These are phyloP conservation scores for Zygaena filipendulae DNA, from an alignment of 2,888 invertebrate species.

Conservation along the genomic window DNA sequence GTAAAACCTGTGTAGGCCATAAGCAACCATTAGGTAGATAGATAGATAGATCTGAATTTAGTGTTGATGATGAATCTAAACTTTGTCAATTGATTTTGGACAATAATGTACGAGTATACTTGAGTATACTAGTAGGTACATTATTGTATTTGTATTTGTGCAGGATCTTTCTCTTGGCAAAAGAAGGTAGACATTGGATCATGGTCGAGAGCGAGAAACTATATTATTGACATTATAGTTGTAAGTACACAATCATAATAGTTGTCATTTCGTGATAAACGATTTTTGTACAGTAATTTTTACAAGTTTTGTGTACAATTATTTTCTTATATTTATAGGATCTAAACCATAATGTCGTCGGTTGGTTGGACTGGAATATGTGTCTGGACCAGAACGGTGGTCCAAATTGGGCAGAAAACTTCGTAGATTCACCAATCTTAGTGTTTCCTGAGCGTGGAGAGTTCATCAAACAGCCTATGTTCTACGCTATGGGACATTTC, in stretches of 20 bases:
- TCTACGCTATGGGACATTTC: constrained; percentile 83
- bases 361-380: constrained; percentile 93
- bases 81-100: too few species aligned
- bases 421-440: constrained; percentile 80
- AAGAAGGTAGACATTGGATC: constrained; percentile 45
- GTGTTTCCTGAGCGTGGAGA: constrained; percentile 57
- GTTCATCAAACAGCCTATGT: constrained; percentile 91
- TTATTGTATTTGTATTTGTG: too few species aligned
- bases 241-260: neutral
- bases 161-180: constrained; percentile 64
- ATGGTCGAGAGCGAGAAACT: constrained; percentile 75
- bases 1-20: too few species aligned
- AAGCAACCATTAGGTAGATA: too few species aligned
- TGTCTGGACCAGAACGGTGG: constrained; percentile 78
- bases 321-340: constrained; percentile 47
- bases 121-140: too few species aligned
- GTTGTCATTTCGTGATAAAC: too few species aligned
- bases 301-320: neutral
- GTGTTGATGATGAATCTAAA: too few species aligned
- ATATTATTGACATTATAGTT: constrained; percentile 35
- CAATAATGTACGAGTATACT: too few species aligned
- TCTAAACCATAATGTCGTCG: constrained; percentile 75
- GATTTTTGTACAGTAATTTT: neutral
- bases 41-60: too few species aligned
- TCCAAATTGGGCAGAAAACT: constrained; percentile 79